Evolutionary conservation across 2,797 vertebrate genomes (phyloP).

Genomic region (Crypturellus tataupa): DNA sequence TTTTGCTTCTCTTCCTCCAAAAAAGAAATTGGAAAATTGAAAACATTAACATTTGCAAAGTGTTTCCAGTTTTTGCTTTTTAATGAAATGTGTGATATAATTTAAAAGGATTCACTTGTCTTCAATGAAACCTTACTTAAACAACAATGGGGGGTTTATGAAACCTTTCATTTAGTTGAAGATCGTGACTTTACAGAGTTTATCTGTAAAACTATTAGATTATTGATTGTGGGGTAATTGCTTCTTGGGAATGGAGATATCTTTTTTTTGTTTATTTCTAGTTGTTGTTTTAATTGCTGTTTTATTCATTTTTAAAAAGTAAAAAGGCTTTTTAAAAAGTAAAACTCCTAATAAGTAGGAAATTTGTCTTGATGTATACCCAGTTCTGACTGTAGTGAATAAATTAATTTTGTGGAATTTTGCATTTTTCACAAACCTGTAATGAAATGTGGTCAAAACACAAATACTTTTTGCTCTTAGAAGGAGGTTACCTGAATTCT

Average conservation of each 20-base stretch:
- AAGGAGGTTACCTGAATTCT: neutral
- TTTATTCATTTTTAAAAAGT: neutral
- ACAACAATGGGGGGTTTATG: neutral
- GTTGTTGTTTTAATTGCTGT: neutral
- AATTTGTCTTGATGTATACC: neutral
- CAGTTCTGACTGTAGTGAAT: neutral
- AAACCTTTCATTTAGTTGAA: neutral
- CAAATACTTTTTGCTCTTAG: neutral
- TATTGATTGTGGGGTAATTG: neutral
- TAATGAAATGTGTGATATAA: neutral
- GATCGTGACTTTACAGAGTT: neutral
- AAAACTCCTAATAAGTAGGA: neutral
- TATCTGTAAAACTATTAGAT: neutral
- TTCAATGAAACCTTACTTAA: neutral
- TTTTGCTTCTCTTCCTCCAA: neutral
- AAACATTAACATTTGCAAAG: neutral
- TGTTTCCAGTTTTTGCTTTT: constrained; percentile 9
- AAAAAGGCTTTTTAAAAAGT: neutral
- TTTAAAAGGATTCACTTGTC: neutral
- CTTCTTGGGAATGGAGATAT: neutral
- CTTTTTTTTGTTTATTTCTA: neutral
- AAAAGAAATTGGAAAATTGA: neutral
- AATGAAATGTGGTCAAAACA: neutral
- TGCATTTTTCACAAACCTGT: neutral
- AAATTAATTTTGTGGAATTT: neutral